Percentiles rank a stretch among this genome's conserved stretches.
These are phyloP conservation scores for Onychostruthus taczanowskii DNA, from an alignment of 2,113 vertebrate species.

Conservation along the genomic window DNA sequence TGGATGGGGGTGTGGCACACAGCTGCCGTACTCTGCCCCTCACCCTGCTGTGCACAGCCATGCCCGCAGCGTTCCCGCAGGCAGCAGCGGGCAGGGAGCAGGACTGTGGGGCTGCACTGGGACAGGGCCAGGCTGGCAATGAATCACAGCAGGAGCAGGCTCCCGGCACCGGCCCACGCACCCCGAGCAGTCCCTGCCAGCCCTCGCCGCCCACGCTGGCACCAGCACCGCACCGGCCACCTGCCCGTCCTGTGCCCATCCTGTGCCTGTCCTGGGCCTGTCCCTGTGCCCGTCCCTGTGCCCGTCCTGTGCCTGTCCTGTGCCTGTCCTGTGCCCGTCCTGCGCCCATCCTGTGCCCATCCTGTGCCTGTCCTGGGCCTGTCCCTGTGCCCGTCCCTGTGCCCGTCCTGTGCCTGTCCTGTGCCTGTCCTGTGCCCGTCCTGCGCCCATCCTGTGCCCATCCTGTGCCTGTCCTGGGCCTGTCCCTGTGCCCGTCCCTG, in stretches of 20 bases:
- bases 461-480: no score
- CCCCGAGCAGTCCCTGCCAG: neutral
- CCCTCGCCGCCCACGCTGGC: rapidly evolving
- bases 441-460: no score
- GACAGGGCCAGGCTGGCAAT: neutral
- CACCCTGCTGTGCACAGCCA: rapidly evolving
- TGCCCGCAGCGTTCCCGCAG: rapidly evolving
- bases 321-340: no score
- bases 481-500: no score
- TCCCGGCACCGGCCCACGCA: neutral
- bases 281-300: no score
- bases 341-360: no score
- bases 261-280: no score
- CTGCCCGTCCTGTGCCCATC: neutral
- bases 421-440: no score
- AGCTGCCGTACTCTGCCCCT: neutral
- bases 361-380: no score
- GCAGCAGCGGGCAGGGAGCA: neutral
- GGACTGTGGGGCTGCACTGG: neutral
- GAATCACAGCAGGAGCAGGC: neutral
- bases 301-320: no score
- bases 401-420: no score
- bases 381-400: no score
- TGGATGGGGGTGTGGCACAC: neutral
- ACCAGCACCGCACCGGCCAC: rapidly evolving